Percentiles rank a stretch among this genome's conserved stretches.
phyloP scores from a whole-genome alignment of 2,797 vertebrate species.

The Sorex maritimensis region DNA sequence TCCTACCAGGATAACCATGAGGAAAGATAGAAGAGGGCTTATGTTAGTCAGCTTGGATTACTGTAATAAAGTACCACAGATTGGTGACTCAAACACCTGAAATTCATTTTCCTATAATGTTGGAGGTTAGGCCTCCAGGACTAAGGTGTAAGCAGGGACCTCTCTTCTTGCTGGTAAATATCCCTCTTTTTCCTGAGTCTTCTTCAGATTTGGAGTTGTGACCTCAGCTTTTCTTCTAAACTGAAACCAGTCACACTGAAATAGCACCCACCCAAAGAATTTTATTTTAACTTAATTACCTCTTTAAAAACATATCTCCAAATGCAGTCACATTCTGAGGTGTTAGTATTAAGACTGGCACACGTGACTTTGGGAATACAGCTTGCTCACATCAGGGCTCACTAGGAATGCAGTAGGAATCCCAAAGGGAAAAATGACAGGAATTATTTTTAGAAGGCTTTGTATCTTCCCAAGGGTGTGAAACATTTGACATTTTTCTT shows the following conservation, averaged over 20 bases:
- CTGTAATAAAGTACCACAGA: background rate
- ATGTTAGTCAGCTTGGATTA: background rate
- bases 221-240: background rate
- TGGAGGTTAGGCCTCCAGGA: background rate
- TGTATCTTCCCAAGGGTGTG: constrained; percentile 50
- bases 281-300: constrained; percentile 49
- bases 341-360: background rate
- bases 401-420: constrained; percentile 21
- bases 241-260: background rate
- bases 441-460: background rate
- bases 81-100: background rate
- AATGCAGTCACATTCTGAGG: background rate
- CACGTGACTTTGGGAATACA: background rate
- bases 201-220: background rate
- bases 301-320: constrained; percentile 28
- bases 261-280: background rate
- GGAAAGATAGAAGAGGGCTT: background rate
- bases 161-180: background rate
- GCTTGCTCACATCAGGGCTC: background rate
- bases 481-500: constrained; percentile 70
- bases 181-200: background rate
- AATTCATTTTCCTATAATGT: background rate
- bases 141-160: background rate
- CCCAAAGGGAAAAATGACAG: constrained; percentile 21
- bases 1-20: no score